A percentile compares a stretch with the other conserved stretches of the same genome.
Evolutionary conservation across 2,113 vertebrate species (phyloP).

Genomic region (Pandion haliaetus): DNA sequence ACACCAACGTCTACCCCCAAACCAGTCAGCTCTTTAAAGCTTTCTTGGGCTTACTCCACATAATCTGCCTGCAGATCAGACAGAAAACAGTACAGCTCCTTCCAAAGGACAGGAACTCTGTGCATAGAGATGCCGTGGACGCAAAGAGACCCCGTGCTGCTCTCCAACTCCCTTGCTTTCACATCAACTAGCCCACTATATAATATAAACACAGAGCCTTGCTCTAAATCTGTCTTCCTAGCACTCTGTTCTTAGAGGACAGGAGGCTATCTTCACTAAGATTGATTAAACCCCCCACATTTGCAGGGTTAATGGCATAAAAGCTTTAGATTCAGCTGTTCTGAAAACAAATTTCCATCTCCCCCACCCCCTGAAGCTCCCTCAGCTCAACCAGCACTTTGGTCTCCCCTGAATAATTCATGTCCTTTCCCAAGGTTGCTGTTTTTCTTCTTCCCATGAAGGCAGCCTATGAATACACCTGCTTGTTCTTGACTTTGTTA

Average conservation of each 20-base stretch:
- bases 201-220: not conserved
- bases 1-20: not conserved
- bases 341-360: not conserved
- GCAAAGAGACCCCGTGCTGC: fast-evolving
- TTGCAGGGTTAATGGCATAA: not conserved
- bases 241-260: not conserved
- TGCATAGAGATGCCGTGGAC: not conserved
- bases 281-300: not conserved
- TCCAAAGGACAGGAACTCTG: not conserved
- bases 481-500: constrained; percentile 13
- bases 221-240: not conserved
- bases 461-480: constrained; percentile 34
- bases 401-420: not conserved
- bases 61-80: not conserved
- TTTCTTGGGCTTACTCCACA: not conserved
- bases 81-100: not conserved
- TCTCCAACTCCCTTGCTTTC: not conserved
- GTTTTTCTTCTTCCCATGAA: not conserved
- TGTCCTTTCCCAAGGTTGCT: not conserved
- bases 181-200: fast-evolving
- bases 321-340: not conserved
- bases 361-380: not conserved
- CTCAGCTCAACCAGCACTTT: not conserved
- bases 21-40: not conserved
- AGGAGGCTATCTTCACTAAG: not conserved